Evolutionary conservation across 1,140 invertebrate species (phyloP), one percentile per base, ranked within the genome.

Genomic region (Hylyphantes graminicola): DNA sequence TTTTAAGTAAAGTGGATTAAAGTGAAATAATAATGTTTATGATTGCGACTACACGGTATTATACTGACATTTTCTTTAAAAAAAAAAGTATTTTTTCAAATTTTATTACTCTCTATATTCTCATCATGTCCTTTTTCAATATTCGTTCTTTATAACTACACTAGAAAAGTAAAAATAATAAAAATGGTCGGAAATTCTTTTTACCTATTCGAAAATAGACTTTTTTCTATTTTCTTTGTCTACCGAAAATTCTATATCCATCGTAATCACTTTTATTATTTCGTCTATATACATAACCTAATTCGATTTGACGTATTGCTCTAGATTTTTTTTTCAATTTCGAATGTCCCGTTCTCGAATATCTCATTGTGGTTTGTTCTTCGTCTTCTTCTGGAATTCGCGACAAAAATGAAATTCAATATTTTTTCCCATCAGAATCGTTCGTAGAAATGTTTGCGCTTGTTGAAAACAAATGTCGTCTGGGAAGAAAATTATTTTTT

Each of bases 1-100:
- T 61, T 76, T 76, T 76, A 76, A 76, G 61, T 76, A 76, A 76
- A 76, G 74, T 76, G 61, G 74, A 76, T 76, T 76, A 76, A 51
- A 74, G 53, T 51, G 10, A n/a, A 76, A 61, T 74, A 76, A 76
- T 76, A 76, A 76, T 54, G 57, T 76, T 76, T 76, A 63, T 76
- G 54, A 76, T 61, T 76, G 19, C 55, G 54, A 17, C 74, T 76
- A 64, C 74, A 50, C 57, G 57, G 74, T 8, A 61, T 15, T 11
- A 74, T 21, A 64, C 53, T 35, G 48, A 63, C 57, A 35, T 35
- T 35, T 35, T 35, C 74, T 13, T 64, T 76, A 50, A 8, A 48
- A 76, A 76, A n/a, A 76, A 19, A 74, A 76, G 51, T 64, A 35
- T 76, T 63, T 63, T n/a, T 76, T 76, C 74, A 5, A 51, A 19